phyloP scores from a whole-genome alignment of 2,113 vertebrate species.

The Candoia aspera region DNA sequence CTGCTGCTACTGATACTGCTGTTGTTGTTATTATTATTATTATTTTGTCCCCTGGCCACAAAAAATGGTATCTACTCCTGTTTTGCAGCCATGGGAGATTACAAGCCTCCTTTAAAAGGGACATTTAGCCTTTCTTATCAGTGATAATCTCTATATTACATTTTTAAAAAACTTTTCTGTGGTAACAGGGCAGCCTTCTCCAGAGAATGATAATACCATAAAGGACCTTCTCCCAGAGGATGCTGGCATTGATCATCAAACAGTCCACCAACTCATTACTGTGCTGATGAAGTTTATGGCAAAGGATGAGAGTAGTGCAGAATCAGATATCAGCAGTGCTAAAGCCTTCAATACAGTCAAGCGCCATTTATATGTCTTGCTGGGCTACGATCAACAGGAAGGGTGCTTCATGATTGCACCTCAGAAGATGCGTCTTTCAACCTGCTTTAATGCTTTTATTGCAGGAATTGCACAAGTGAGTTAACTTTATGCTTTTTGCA shows the following conservation, averaged over 20 bases:
- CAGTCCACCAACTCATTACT: conserved; percentile 95
- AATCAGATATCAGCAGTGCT: conserved; percentile 92
- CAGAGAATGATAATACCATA: conserved; percentile 89
- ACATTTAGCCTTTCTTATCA: neutral
- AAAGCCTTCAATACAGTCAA: conserved; percentile 99
- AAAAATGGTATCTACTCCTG: neutral
- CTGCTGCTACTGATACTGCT: too few species aligned
- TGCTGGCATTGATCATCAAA: conserved; percentile 96
- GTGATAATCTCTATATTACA: neutral
- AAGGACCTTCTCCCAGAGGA: conserved; percentile 94
- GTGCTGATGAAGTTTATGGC: conserved; percentile 99
- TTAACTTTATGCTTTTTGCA: conserved; percentile 11
- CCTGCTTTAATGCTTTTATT: conserved; percentile 98
- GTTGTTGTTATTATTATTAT: too few species aligned
- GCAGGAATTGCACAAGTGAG: conserved; percentile 94
- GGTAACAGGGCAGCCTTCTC: conserved; percentile 80
- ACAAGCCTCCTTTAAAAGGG: neutral
- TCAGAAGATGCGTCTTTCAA: conserved; percentile 96
- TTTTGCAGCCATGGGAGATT: neutral
- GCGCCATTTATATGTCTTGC: conserved; percentile 91
- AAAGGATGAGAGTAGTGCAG: conserved; percentile 94
- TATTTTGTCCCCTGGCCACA: neutral
- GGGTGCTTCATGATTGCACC: conserved; percentile 99
- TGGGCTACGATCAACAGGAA: conserved; percentile 96
- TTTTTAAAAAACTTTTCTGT: conserved; percentile 39